phyloP scores from a whole-genome alignment of 2,113 vertebrate genomes.

The Turdus rufiventris region DNA sequence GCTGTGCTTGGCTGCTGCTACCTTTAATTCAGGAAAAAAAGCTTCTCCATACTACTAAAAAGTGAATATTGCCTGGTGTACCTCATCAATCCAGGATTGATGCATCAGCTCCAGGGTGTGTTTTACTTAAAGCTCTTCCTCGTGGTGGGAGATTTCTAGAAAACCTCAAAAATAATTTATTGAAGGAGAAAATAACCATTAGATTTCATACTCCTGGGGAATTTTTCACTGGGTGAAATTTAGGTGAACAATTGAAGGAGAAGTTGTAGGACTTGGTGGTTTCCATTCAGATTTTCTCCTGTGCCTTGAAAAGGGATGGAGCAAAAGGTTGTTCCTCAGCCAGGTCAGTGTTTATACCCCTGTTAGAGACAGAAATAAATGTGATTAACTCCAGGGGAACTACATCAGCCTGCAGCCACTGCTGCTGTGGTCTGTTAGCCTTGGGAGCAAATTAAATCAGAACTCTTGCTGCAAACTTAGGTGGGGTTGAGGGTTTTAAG shows the following conservation, averaged over 20 bases:
- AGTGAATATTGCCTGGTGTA: background rate
- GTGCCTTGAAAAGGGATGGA: background rate
- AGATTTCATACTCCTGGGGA: background rate
- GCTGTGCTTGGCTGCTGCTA: background rate
- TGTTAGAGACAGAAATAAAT: background rate
- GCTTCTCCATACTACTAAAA: background rate
- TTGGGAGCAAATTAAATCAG: background rate
- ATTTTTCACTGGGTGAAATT: background rate
- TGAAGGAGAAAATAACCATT: background rate
- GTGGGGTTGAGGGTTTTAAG: background rate
- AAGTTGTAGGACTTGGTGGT: fast-evolving
- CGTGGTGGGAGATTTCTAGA: fast-evolving
- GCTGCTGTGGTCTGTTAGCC: background rate
- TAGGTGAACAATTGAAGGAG: background rate
- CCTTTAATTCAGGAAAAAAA: background rate
- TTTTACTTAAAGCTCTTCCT: background rate
- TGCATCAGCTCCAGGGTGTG: background rate
- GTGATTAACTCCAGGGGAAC: background rate
- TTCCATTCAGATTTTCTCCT: background rate
- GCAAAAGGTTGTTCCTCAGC: background rate
- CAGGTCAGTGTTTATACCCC: background rate
- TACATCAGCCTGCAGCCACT: background rate
- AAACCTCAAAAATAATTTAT: background rate
- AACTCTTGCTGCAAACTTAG: background rate
- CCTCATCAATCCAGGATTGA: fast-evolving